Conservation (phyloP, 2,113 vertebrate genomes). For the Proteles cristata region DNA sequence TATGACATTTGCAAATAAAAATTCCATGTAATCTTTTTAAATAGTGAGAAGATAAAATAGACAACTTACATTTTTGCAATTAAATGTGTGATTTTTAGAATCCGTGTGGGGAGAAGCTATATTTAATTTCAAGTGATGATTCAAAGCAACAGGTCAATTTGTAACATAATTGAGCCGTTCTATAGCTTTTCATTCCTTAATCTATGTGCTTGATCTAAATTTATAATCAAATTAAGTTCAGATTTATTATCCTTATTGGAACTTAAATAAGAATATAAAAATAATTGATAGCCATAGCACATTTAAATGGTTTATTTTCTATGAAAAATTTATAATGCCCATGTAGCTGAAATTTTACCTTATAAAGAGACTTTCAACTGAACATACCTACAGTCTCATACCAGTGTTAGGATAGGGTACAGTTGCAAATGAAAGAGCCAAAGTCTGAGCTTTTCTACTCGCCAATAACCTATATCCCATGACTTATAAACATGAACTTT, state of each 20-base stretch:
- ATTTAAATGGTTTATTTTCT: background rate
- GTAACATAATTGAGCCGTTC: background rate
- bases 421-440: background rate
- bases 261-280: background rate
- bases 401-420: background rate
- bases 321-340: background rate
- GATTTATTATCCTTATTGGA: background rate
- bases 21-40: background rate
- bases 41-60: background rate
- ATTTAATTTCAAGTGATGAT: constrained; percentile 3
- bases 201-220: background rate
- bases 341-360: background rate
- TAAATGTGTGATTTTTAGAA: background rate
- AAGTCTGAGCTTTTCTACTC: background rate
- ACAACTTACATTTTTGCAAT: background rate
- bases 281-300: background rate
- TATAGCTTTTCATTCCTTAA: background rate
- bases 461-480: background rate
- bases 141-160: background rate
- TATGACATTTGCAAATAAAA: background rate
- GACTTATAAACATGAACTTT: background rate
- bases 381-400: background rate
- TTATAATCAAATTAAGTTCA: background rate
- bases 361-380: background rate
- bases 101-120: background rate